Evolutionary conservation across 2,113 vertebrate species (phyloP), one percentile per base, ranked within the genome.

Genomic region (Salvelinus sp.): DNA sequence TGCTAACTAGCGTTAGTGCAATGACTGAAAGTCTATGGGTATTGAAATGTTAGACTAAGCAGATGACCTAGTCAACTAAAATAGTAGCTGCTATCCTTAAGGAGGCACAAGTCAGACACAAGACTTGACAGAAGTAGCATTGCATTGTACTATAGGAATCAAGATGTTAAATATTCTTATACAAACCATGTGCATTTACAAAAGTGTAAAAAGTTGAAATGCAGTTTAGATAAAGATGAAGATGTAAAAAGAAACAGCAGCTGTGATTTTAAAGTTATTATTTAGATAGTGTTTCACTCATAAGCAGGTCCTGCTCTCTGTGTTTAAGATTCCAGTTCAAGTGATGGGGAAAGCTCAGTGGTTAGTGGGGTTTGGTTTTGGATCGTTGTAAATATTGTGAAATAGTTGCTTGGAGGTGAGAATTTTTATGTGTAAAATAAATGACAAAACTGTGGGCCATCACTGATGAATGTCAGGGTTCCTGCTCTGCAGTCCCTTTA

Each of bases 361-460:
- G n/a, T 48, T 50, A 44, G 72, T 1, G 75, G 70, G 66, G 80
- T 80, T 77, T 71, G 79, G 79, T 78, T 48, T 69, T 30, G 57
- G 28, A 90, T 74, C 22, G 0, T 3, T 92, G 88, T 92, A 88
- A 79, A 91, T 91, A 88, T 86, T 92, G 88, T 90, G 80, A 89
- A 81, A 88, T 90, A 87, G 78, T 86, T 83, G 75, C 80, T 78
- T 86, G 82, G 84, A 86, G 78, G 63, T 82, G 54, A 80, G 77
- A 22, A 73, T 74, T 78, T 70, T 80, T 64, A 57, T 82, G 69
- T 79, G 86, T 89, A 83, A 87, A 83, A 62, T 22, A 78, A 85
- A 88, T 68, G 78, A 77, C 48, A 80, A 33, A 81, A 69, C 58
- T 68, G 57, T 78, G 66, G 63, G 63, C 78, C 74, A 79, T 85